phyloP scores from a whole-genome alignment of 1,140 invertebrate genomes.

The Solenopsis invicta region DNA sequence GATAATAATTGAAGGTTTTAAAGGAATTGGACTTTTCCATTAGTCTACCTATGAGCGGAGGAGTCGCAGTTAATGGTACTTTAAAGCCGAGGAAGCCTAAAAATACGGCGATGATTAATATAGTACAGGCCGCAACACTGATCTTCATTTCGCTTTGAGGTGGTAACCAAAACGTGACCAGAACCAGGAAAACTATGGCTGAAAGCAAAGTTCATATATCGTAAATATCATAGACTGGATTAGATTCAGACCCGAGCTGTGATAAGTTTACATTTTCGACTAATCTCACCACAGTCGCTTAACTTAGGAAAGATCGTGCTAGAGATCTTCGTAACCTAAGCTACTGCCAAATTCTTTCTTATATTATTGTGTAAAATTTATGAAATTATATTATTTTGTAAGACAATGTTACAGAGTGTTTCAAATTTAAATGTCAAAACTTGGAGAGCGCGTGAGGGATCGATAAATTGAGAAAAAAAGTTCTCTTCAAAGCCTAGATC shows the following conservation, averaged over 20 bases:
- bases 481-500: too few relatives aligned
- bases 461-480: too few relatives aligned
- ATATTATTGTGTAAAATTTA: not conserved
- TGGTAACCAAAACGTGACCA: conserved; percentile 90
- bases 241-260: conserved; percentile 13
- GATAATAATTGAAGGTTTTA: conserved; percentile 2
- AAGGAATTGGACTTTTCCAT: not conserved
- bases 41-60: conserved; percentile 89
- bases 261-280: not conserved
- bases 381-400: not conserved
- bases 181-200: conserved; percentile 89
- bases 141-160: conserved; percentile 90
- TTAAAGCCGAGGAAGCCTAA: conserved; percentile 89
- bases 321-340: not conserved
- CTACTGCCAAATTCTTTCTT: not conserved
- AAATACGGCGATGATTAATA: conserved; percentile 88
- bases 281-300: not conserved
- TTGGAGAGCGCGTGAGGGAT: too few relatives aligned
- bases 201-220: conserved; percentile 79
- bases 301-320: not conserved
- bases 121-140: conserved; percentile 88
- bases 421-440: too few relatives aligned
- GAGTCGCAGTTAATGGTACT: conserved; percentile 88
- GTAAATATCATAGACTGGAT: conserved; percentile 55
- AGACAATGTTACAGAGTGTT: too few relatives aligned